Evolutionary conservation across 2,113 vertebrate genomes (phyloP), one percentile per base, ranked within the genome.

Genomic region (Nibea albiflora): DNA sequence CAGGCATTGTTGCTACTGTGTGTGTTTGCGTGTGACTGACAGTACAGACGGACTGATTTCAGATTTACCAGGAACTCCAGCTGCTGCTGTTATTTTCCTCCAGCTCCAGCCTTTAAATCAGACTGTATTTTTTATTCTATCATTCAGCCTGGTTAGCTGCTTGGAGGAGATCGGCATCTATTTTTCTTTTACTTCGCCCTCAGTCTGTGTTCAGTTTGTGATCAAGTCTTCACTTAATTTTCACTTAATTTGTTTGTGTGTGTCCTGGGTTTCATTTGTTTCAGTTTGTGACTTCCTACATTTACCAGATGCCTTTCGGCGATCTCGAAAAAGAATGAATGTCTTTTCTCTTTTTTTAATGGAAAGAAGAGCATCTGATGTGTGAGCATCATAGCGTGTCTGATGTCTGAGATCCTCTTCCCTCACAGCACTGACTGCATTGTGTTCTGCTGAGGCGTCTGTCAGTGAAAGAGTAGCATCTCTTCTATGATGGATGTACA

Each of bases 381-480:
- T 42, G 49, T 4, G 68, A 53, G 20, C 35, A 58, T n/a, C 16
- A 12, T 5, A 53, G 53, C 3, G 19, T 53, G 53, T 68, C 65
- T 66, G 35, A 70, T 35, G 31, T 35, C 31, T 35, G 6, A 73
- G 24, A 61, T 17, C 46, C 2, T 3, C 47, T 58, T 49, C 17
- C 47, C 44, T 82, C 62, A 67, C 22, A 60, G 46, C 73, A 57
- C 17, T 20, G 60, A 22, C 42, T 0, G 57, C 22, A 24, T 54
- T 57, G 50, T 31, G n/a, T 46, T 71, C 73, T 67, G 11, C 2
- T 49, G 78, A 71, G 9, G 35, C 62, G 15, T 49, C 35, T 49
- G 31, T 35, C 22, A 46, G 68, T 14, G 31, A 35, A 35, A 69
- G 42, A 74, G 19, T 31, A 73, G 15, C 42, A 14, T 68, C 11